These are phyloP conservation scores for Caiman crocodilus DNA, from an alignment of 2,797 vertebrate genomes.

Conservation along the genomic window DNA sequence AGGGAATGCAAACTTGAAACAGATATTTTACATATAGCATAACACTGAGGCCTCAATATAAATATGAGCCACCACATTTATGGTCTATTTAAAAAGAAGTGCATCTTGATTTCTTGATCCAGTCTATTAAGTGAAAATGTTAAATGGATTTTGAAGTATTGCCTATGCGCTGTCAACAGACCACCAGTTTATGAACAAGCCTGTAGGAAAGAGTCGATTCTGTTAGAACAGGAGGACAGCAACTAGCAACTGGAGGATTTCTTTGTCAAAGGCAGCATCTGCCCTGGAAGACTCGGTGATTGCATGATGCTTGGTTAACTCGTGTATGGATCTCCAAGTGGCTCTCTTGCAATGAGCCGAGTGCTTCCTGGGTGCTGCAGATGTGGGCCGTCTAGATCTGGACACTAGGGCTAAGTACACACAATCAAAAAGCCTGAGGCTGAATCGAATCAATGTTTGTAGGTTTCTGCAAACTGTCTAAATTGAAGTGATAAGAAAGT, in stretches of 20 bases:
- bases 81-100: not conserved
- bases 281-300: too few species aligned
- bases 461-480: too few species aligned
- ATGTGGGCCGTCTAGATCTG: too few species aligned
- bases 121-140: not conserved
- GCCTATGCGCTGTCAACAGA: not conserved
- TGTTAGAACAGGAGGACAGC: not conserved
- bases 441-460: too few species aligned
- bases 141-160: not conserved
- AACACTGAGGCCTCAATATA: not conserved
- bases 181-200: fast-evolving
- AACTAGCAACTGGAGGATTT: not conserved
- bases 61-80: not conserved
- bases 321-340: too few species aligned
- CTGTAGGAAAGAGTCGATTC: not conserved
- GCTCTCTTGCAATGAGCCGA: too few species aligned
- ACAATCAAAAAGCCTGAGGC: too few species aligned
- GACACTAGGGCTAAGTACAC: too few species aligned
- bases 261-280: not conserved
- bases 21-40: not conserved
- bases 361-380: too few species aligned
- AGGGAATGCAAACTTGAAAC: not conserved
- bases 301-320: too few species aligned
- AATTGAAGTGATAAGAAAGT: too few species aligned
- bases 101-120: not conserved